Conservation (phyloP, 2,888 invertebrate genomes). For the Prenolepis imparis region DNA sequence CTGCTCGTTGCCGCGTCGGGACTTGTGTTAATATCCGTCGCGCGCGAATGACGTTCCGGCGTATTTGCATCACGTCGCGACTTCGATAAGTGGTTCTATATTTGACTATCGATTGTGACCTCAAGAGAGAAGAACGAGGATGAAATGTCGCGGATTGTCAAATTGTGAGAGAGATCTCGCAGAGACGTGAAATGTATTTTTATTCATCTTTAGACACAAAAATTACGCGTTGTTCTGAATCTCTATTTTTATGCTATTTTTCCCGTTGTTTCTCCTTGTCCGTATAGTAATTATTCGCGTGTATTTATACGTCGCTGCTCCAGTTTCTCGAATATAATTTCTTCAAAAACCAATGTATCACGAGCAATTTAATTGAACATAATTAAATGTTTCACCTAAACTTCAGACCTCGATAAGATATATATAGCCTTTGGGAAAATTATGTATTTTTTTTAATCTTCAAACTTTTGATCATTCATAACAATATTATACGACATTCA, state of each 20-base stretch:
- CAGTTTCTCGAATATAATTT: neutral
- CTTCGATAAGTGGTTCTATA: slow-evolving; percentile 43
- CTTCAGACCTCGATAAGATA: slow-evolving; percentile 16
- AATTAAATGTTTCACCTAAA: neutral
- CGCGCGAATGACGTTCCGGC: slow-evolving; percentile 39
- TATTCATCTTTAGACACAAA: neutral
- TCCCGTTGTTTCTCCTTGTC: neutral
- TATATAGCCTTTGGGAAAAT: neutral
- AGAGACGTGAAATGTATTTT: neutral
- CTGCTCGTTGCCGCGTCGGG: slow-evolving; percentile 41
- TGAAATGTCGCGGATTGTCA: neutral
- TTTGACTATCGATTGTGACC: slow-evolving; percentile 1
- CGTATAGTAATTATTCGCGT: neutral
- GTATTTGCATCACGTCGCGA: slow-evolving; percentile 27
- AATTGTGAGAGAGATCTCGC: slow-evolving; percentile 5
- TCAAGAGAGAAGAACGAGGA: neutral
- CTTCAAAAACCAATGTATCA: neutral
- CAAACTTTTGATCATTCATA: neutral
- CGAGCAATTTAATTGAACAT: neutral
- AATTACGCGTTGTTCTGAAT: neutral
- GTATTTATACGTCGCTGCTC: neutral
- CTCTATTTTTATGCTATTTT: neutral
- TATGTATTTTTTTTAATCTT: neutral
- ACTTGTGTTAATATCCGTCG: slow-evolving; percentile 50
- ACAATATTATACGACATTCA: neutral